Conservation (phyloP, 2,888 invertebrate genomes). For the Stegophylla sp. region DNA sequence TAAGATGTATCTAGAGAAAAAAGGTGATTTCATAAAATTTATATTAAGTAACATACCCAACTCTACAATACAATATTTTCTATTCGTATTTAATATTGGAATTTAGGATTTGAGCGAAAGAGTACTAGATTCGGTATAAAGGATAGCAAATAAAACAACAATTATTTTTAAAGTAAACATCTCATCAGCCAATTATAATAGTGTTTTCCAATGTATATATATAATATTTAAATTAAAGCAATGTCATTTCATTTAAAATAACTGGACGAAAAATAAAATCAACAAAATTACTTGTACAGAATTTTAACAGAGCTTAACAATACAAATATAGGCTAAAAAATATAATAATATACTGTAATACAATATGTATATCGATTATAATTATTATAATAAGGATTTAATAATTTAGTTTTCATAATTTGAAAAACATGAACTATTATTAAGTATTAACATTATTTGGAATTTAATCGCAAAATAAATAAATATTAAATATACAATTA, state of each 20-base stretch:
- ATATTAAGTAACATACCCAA: too few species aligned
- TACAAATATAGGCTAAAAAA: slow-evolving; percentile 5
- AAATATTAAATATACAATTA: not conserved
- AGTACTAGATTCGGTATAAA: not conserved
- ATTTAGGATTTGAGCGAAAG: not conserved
- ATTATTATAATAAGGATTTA: slow-evolving; percentile 14
- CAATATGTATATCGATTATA: not conserved
- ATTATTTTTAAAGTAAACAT: slow-evolving; percentile 25
- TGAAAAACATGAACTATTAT: not conserved
- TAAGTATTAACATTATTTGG: slow-evolving; percentile 27
- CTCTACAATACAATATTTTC: too few species aligned
- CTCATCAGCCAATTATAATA: slow-evolving; percentile 31
- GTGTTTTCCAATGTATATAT: slow-evolving; percentile 30
- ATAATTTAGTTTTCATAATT: not conserved
- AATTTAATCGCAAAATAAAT: not conserved
- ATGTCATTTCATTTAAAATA: slow-evolving; percentile 18
- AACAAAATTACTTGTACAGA: slow-evolving; percentile 34
- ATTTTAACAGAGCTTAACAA: slow-evolving; percentile 28
- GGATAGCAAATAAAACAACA: not conserved
- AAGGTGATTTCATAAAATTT: too few species aligned
- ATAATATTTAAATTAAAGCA: slow-evolving; percentile 5
- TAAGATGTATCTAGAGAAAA: too few species aligned
- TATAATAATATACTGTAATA: not conserved
- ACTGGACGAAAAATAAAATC: slow-evolving; percentile 15
- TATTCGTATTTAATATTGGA: too few species aligned